Evolutionary conservation across 2,113 vertebrate genomes (phyloP).

Genomic region (Athene noctua): DNA sequence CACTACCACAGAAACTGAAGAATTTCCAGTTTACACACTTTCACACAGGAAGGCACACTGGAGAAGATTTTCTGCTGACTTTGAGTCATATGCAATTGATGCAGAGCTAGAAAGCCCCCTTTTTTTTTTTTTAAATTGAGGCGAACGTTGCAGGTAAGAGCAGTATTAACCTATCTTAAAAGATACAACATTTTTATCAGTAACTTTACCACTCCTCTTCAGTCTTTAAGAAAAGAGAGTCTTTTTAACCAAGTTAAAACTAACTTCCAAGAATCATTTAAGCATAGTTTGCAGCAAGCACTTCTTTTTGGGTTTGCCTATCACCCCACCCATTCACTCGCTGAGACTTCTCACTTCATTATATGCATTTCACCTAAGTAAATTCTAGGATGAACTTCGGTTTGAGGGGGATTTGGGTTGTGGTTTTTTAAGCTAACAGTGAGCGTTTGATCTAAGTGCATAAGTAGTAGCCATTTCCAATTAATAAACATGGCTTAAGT

Average conservation of each 20-base stretch:
- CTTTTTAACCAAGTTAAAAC: background rate
- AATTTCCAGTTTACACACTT: background rate
- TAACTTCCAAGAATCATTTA: background rate
- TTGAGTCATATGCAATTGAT: background rate
- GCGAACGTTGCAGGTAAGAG: background rate
- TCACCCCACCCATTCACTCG: background rate
- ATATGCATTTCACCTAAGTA: background rate
- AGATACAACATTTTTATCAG: background rate
- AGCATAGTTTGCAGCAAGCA: background rate
- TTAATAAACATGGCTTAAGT: background rate
- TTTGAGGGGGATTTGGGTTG: background rate
- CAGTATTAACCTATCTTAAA: background rate
- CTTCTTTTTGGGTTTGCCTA: background rate
- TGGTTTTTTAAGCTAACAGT: background rate
- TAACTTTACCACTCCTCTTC: background rate
- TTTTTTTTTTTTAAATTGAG: background rate
- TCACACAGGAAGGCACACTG: background rate
- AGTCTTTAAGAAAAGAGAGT: background rate
- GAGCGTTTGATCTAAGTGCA: background rate
- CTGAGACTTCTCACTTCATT: background rate
- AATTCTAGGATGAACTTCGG: background rate
- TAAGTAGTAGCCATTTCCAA: background rate
- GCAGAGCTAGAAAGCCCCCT: background rate
- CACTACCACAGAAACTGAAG: background rate
- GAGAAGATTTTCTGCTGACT: background rate